Conservation (phyloP, 2,113 vertebrate genomes). For the Lucifuga dentata region DNA sequence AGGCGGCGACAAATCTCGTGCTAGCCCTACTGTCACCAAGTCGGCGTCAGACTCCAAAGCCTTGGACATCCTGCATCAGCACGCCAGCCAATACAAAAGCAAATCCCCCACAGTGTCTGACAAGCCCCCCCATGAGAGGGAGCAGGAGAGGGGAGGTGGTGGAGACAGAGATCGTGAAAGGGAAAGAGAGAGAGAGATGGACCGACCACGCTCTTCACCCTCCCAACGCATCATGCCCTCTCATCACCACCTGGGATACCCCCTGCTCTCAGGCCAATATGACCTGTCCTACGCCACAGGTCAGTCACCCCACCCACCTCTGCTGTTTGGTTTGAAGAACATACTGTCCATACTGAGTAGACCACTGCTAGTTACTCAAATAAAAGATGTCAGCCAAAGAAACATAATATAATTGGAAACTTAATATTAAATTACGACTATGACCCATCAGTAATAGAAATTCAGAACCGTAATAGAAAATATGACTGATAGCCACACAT, state of each 20-base stretch:
- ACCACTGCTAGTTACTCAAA: conserved; percentile 1
- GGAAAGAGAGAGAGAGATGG: conserved; percentile 87
- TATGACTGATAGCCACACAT: conserved; percentile 27
- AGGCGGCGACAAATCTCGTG: conserved; percentile 90
- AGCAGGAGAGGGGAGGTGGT: conserved; percentile 80
- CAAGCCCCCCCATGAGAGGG: conserved; percentile 88
- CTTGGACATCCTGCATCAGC: conserved; percentile 97
- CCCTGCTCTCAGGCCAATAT: conserved; percentile 94
- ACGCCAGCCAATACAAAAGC: conserved; percentile 99
- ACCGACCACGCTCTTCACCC: conserved; percentile 95
- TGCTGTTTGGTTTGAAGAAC: background rate
- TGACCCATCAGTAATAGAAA: conserved; percentile 6
- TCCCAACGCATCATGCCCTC: conserved; percentile 97
- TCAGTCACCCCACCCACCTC: conserved; percentile 67
- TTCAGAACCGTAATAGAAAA: conserved; percentile 21
- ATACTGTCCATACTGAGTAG: background rate
- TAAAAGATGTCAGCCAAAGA: background rate
- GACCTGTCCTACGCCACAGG: conserved; percentile 97
- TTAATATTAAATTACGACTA: conserved; percentile 13
- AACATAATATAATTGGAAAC: conserved; percentile 2
- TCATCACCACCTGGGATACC: conserved; percentile 96
- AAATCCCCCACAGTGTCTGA: conserved; percentile 97
- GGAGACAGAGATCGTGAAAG: conserved; percentile 83
- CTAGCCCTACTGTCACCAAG: conserved; percentile 94
- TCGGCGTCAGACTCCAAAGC: conserved; percentile 95